These are phyloP conservation scores for Homarus americanus DNA, from an alignment of 1,140 invertebrate genomes.

Conservation along the genomic window DNA sequence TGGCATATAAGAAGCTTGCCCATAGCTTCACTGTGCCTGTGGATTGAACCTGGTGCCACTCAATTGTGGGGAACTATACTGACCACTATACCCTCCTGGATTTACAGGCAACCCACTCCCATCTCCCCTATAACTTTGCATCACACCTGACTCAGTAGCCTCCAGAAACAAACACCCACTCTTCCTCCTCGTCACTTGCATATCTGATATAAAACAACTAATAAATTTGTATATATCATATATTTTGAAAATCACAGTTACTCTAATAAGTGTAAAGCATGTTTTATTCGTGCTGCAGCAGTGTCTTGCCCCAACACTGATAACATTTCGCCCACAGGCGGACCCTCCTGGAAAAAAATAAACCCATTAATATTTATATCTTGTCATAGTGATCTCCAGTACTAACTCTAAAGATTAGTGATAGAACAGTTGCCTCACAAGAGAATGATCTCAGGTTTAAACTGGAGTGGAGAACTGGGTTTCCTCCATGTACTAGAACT, in stretches of 20 bases:
- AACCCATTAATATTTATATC: no score
- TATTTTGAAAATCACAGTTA: background rate
- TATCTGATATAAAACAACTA: background rate
- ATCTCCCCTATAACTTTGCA: no score
- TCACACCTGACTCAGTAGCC: no score
- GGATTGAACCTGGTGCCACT: no score
- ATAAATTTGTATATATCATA: background rate
- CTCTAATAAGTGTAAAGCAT: background rate
- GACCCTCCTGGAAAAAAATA: slow-evolving; percentile 29
- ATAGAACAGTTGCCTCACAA: background rate
- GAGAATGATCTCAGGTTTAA: background rate
- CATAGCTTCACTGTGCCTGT: no score
- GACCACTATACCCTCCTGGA: no score
- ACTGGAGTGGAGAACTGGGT: background rate
- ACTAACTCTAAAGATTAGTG: background rate
- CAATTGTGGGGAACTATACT: no score
- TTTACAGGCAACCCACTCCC: no score
- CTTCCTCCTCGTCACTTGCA: no score
- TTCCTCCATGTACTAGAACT: no score
- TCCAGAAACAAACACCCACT: no score
- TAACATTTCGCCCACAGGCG: slow-evolving; percentile 39
- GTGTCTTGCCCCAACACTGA: slow-evolving; percentile 15
- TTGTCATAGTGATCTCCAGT: background rate
- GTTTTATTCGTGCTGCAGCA: slow-evolving; percentile 1
- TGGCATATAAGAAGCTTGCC: no score